A percentile compares a stretch with the other conserved stretches of the same genome.
These are phyloP conservation scores for Himalopsyche anomala DNA, from an alignment of 2,888 invertebrate genomes.

Conservation along the genomic window DNA sequence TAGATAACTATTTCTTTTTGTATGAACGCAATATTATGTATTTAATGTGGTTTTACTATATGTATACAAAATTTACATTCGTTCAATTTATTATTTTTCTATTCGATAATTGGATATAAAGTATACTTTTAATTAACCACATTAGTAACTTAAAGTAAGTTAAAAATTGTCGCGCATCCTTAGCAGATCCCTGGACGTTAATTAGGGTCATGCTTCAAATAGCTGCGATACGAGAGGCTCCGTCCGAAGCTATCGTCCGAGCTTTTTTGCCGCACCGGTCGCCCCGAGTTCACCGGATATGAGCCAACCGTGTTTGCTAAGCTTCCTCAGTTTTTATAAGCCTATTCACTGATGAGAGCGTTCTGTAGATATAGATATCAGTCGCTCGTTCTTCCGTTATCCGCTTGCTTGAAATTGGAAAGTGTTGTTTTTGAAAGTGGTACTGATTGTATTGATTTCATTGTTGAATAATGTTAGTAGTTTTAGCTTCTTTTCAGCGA, in stretches of 20 bases:
- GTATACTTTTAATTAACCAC: no score
- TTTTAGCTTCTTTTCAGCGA: no score
- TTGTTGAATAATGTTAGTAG: no score
- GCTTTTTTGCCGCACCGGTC: slow-evolving; percentile 1
- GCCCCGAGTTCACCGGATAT: slow-evolving; percentile 29
- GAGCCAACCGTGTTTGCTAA: slow-evolving; percentile 44
- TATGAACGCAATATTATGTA: no score
- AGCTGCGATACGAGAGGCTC: slow-evolving; percentile 4
- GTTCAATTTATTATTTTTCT: no score
- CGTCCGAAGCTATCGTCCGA: not conserved
- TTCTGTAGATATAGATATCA: not conserved
- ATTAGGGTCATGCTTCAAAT: slow-evolving; percentile 23
- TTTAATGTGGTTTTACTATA: no score
- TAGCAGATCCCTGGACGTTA: slow-evolving; percentile 3
- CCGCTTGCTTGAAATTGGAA: not conserved
- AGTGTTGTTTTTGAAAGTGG: not conserved
- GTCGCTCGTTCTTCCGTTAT: not conserved
- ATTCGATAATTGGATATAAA: no score
- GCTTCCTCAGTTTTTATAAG: slow-evolving; percentile 14
- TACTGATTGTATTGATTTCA: not conserved
- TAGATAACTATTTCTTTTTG: no score
- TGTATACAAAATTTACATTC: no score
- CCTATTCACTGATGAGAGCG: not conserved
- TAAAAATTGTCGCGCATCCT: not conserved
- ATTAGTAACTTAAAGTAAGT: no score